Evolutionary conservation across 2,113 vertebrate genomes (phyloP).

Genomic region (Gnathonemus echidnorhynchus): DNA sequence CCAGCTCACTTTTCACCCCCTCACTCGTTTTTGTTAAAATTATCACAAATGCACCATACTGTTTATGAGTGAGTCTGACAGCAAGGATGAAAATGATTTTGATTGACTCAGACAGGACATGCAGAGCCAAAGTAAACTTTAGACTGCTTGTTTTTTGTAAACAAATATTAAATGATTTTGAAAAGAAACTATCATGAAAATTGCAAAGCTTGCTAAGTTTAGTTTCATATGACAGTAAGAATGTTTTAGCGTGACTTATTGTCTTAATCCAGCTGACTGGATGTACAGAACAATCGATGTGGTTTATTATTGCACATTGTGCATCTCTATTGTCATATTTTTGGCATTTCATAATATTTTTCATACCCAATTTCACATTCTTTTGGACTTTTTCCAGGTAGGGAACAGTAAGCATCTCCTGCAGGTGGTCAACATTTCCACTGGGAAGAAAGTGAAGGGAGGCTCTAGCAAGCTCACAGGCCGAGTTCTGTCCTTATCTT

Average conservation of each 20-base stretch:
- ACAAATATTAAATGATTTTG: background rate
- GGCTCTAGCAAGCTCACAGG: slow-evolving; percentile 85
- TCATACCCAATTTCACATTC: background rate
- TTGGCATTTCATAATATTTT: background rate
- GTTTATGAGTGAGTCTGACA: background rate
- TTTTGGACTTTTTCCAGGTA: slow-evolving; percentile 58
- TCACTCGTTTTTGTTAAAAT: background rate
- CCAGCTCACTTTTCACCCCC: background rate
- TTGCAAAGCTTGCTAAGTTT: background rate
- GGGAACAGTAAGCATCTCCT: slow-evolving; percentile 84
- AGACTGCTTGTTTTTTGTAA: background rate
- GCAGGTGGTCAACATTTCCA: slow-evolving; percentile 90
- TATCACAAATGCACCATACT: background rate
- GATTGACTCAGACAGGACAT: background rate
- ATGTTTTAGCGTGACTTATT: background rate
- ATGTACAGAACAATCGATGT: background rate
- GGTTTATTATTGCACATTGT: background rate
- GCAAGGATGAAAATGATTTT: background rate
- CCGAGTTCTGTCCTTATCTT: slow-evolving; percentile 79
- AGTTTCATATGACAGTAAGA: background rate
- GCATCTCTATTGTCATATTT: background rate
- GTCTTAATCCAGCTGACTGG: background rate
- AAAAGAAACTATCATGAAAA: background rate
- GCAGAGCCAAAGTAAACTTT: background rate
- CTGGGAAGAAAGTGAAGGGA: slow-evolving; percentile 84